A percentile compares a stretch with the other conserved stretches of the same genome.
Evolutionary conservation across 2,797 vertebrate species (phyloP).

Genomic region (Falco cherrug): DNA sequence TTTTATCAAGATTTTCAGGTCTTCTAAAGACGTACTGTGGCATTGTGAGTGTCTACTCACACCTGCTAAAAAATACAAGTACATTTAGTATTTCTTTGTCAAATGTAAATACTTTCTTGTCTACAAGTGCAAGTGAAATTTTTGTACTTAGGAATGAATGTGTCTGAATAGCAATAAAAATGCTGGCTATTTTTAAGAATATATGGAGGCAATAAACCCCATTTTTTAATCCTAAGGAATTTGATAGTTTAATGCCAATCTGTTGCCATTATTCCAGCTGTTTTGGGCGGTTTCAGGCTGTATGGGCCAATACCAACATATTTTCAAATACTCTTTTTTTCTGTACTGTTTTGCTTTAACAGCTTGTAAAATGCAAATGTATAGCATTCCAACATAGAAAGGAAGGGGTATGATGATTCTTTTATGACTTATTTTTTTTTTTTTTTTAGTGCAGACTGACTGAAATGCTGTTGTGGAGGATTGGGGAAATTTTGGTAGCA

Average conservation of each 20-base stretch:
- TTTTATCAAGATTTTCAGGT: not conserved
- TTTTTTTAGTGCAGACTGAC: not conserved
- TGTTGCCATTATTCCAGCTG: not conserved
- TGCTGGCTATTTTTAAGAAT: not conserved
- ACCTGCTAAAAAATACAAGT: not conserved
- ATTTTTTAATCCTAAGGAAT: not conserved
- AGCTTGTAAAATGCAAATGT: not conserved
- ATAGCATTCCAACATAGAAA: not conserved
- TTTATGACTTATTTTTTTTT: not conserved
- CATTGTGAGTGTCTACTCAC: not conserved
- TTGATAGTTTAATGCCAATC: not conserved
- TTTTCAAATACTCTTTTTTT: not conserved
- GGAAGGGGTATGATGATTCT: not conserved
- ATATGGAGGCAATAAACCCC: not conserved
- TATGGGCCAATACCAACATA: not conserved
- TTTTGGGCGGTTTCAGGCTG: not conserved
- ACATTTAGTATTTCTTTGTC: not conserved
- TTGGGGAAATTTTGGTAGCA: not conserved
- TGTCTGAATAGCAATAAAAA: not conserved
- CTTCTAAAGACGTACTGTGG: not conserved
- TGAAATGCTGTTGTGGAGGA: not conserved
- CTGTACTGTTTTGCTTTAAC: not conserved
- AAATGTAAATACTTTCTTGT: not conserved
- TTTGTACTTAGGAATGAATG: not conserved
- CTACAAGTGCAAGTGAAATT: not conserved